Conservation (phyloP, 2,888 invertebrate genomes). For the Vanessa cardui region DNA sequence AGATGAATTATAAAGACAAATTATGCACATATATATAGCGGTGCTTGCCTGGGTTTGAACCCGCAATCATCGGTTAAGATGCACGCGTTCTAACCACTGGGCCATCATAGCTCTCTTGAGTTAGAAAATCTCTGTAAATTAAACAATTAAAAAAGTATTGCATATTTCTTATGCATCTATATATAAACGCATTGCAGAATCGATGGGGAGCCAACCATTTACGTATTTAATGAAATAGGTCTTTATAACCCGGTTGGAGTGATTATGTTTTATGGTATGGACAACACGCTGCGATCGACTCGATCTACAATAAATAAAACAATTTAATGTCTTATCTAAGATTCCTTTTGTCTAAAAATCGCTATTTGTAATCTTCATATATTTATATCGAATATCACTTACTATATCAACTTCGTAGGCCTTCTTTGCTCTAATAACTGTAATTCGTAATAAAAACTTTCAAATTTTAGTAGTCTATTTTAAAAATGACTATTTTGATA, state of each 20-base stretch:
- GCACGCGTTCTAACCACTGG: too few species aligned
- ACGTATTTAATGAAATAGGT: background rate
- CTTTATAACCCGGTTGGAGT: background rate
- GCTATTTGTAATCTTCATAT: background rate
- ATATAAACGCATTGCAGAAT: background rate
- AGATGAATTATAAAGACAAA: too few species aligned
- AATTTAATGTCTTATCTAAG: background rate
- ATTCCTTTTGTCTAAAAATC: background rate
- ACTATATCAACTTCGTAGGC: too few species aligned
- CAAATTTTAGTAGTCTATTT: too few species aligned
- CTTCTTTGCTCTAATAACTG: too few species aligned
- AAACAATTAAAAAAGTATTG: background rate
- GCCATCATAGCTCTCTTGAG: too few species aligned
- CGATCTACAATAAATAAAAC: background rate
- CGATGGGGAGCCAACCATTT: background rate
- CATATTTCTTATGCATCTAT: background rate
- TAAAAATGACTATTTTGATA: too few species aligned
- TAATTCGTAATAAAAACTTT: too few species aligned
- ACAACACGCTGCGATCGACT: slow-evolving; percentile 5
- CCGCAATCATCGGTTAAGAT: too few species aligned
- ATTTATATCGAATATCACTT: too few species aligned
- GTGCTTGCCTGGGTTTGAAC: too few species aligned
- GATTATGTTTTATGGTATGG: background rate
- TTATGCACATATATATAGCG: too few species aligned
- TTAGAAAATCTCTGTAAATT: background rate